Base-by-base conservation (phyloP, 1,140 invertebrate species). In the Arctopsyche grandis region DNA sequence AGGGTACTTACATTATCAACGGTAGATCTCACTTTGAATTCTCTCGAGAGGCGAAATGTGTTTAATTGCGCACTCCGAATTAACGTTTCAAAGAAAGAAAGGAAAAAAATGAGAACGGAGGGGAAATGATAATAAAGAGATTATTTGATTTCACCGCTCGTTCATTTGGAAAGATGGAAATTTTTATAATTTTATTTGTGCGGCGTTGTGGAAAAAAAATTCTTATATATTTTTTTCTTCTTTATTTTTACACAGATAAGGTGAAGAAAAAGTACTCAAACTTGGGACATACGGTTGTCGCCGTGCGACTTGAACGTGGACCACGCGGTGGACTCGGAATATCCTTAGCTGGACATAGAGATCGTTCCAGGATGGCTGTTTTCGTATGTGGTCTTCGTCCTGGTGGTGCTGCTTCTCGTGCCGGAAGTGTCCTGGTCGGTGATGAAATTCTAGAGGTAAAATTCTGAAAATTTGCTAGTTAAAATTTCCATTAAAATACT, bases 341-440 rank as follows among this genome's bases (percentile, higher is more conserved):
- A 44, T 96, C 95, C 69, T 88, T 99, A 69, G 96, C 98, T 0
- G 98, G 98, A 0, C 97, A 99, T 88, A 93, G 94, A 84, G 97
- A 99, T 85, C 91, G 97, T 16, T 96, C 93, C 83, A 94, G 95
- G 83, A 99, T 99, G 97, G 96, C 95, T 21, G 97, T 98, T 56
- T 99, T 98, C 88, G 93, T 99, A 43, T 98, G 97, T 83, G 98
- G 97, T 7, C 90, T 99, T 16, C 94, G 99, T 88, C 96, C 97
- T 0, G 93, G 93, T 0, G 97, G 97, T 21, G 89, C 92, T 0
- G 94, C 96, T 44, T 91, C 87, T 75, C 92, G 92, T 79, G 92
- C 93, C 29, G 93, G 94, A 4, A 89, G 93, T 7, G 91, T 99
- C 1, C 90, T 93, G 84, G 92, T 98, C 29, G 98, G 98, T 0